These are phyloP conservation scores for Argyrosomus regius DNA, from an alignment of 2,797 vertebrate genomes.

Conservation along the genomic window DNA sequence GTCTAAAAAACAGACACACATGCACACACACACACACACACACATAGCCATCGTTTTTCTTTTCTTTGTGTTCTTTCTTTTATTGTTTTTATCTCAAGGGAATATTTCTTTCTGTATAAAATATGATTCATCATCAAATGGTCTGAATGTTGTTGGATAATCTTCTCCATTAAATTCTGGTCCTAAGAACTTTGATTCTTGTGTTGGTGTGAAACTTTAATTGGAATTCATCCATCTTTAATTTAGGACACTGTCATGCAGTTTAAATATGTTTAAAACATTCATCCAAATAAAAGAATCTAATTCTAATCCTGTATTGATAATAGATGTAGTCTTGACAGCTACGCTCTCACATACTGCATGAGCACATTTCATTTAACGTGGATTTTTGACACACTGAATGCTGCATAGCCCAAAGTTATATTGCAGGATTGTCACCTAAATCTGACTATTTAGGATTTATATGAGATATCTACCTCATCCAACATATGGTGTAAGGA, in stretches of 20 bases:
- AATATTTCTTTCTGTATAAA: not conserved
- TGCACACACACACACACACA: not conserved
- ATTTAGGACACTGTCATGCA: not conserved
- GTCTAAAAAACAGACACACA: not conserved
- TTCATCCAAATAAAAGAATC: too few relatives aligned
- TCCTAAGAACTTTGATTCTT: too few relatives aligned
- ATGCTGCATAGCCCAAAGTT: not conserved
- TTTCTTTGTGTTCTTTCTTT: constrained; percentile 16
- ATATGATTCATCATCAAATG: not conserved
- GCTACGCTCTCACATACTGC: too few relatives aligned
- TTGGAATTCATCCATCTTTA: not conserved
- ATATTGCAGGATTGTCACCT: not conserved
- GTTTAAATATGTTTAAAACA: too few relatives aligned
- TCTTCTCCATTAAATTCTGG: not conserved
- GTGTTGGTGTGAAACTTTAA: not conserved
- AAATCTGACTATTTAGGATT: not conserved
- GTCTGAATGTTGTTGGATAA: not conserved
- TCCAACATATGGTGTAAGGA: not conserved
- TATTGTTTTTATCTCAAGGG: not conserved
- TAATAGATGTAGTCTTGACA: too few relatives aligned
- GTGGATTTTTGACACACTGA: not conserved
- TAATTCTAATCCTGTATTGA: too few relatives aligned
- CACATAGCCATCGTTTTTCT: not conserved
- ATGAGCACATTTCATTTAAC: not conserved
- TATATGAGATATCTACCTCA: too few relatives aligned